Conservation (phyloP, 1,140 invertebrate genomes). For the Drosophila rhopaloa region DNA sequence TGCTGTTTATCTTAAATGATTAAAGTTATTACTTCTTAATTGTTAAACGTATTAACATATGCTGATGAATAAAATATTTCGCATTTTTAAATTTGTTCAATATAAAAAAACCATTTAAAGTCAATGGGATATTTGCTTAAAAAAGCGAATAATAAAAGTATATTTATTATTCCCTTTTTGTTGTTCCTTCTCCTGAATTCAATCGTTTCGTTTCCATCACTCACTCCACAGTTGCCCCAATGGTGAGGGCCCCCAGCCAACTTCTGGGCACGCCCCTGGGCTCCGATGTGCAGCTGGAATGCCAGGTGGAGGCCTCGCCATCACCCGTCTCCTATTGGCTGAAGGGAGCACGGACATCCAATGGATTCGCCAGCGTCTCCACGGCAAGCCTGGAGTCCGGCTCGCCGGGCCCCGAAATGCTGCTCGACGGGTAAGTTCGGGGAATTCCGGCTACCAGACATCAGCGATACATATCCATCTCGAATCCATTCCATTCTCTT, state of each 20-base stretch:
- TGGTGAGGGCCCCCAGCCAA: conserved; percentile 93
- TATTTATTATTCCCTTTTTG: neutral
- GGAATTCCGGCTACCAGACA: conserved; percentile 22
- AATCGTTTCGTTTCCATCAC: neutral
- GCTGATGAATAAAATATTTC: too few relatives aligned
- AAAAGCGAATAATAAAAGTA: neutral
- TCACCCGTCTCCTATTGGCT: conserved; percentile 94
- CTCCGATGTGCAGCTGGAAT: conserved; percentile 92
- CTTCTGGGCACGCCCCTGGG: conserved; percentile 92
- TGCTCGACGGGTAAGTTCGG: conserved; percentile 89
- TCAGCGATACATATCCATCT: conserved; percentile 26
- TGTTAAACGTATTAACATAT: too few relatives aligned
- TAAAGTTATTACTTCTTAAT: too few relatives aligned
- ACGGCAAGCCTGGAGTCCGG: conserved; percentile 76
- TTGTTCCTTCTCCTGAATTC: conserved; percentile 1
- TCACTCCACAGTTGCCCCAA: conserved; percentile 89
- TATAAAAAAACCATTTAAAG: neutral
- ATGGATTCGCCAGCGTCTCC: conserved; percentile 71
- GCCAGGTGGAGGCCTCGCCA: conserved; percentile 93
- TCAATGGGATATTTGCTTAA: neutral
- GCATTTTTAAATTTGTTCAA: neutral
- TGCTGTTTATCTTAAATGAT: too few relatives aligned
- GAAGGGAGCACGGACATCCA: conserved; percentile 87
- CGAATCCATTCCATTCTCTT: conserved; percentile 3
- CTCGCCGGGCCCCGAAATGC: conserved; percentile 87